Conservation (phyloP, 2,797 vertebrate species). For the Poecile montanus region DNA sequence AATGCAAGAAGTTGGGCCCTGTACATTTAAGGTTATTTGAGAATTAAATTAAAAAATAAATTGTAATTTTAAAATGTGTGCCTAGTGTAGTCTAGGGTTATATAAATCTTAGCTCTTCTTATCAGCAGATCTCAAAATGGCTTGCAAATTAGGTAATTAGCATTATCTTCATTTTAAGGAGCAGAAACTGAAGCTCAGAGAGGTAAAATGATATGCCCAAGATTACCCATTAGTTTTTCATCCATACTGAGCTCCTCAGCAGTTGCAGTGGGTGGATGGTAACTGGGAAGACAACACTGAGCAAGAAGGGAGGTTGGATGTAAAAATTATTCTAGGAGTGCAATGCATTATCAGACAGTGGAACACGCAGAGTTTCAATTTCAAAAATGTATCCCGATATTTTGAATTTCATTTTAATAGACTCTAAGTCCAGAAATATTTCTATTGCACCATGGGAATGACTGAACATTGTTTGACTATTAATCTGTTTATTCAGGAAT, state of each 20-base stretch:
- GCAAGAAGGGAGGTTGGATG: not conserved
- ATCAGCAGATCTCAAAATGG: not conserved
- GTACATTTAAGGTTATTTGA: not conserved
- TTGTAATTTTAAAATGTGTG: not conserved
- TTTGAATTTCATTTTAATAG: not conserved
- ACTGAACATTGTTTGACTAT: not conserved
- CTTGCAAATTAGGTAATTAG: conserved; percentile 37
- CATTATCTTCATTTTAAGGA: conserved; percentile 11
- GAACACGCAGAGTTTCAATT: not conserved
- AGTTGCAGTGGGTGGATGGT: not conserved
- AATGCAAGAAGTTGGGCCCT: not conserved
- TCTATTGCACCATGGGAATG: not conserved
- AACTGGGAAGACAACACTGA: not conserved
- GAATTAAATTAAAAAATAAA: not conserved
- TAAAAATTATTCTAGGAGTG: not conserved
- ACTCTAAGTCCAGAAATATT: not conserved
- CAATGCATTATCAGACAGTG: not conserved
- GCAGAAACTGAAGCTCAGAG: not conserved
- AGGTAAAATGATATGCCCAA: not conserved
- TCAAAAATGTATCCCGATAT: not conserved
- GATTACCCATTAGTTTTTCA: not conserved
- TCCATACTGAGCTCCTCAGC: not conserved
- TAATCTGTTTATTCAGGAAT: conserved; percentile 2
- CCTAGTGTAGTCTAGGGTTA: not conserved
- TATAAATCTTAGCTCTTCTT: not conserved